Conservation (phyloP, 2,113 vertebrate species). For the Vidua macroura region DNA sequence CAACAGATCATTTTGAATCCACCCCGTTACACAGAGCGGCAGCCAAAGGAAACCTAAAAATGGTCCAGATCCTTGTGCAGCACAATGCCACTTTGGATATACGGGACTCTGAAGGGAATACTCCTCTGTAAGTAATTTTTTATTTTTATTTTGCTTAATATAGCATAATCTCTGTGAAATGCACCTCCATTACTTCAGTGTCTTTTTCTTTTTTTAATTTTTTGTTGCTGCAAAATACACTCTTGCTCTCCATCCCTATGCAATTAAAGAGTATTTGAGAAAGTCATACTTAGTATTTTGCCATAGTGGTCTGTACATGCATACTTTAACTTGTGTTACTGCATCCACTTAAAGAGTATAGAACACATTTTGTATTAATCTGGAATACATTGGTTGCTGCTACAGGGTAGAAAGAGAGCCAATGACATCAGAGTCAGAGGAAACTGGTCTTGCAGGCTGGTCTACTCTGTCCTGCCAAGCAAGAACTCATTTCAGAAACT, state of each 20-base stretch:
- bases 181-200: background rate
- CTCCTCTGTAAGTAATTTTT: slow-evolving; percentile 85
- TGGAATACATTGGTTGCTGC: background rate
- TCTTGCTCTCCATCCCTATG: background rate
- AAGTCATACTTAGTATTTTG: background rate
- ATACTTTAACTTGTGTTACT: background rate
- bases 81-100: slow-evolving; percentile 92
- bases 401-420: background rate
- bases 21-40: slow-evolving; percentile 92
- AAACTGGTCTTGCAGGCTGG: background rate
- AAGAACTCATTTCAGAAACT: background rate
- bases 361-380: background rate
- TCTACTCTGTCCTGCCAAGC: background rate
- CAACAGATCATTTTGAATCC: slow-evolving; percentile 86
- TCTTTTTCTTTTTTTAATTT: background rate
- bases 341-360: background rate
- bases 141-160: background rate
- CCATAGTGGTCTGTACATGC: background rate
- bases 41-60: slow-evolving; percentile 90
- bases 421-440: background rate
- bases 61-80: slow-evolving; percentile 91
- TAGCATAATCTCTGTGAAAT: background rate
- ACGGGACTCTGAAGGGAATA: slow-evolving; percentile 94
- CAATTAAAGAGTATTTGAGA: background rate
- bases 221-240: background rate